These are phyloP conservation scores for Pseudomyrmex dendroicus DNA, from an alignment of 1,140 invertebrate species.

Conservation along the genomic window DNA sequence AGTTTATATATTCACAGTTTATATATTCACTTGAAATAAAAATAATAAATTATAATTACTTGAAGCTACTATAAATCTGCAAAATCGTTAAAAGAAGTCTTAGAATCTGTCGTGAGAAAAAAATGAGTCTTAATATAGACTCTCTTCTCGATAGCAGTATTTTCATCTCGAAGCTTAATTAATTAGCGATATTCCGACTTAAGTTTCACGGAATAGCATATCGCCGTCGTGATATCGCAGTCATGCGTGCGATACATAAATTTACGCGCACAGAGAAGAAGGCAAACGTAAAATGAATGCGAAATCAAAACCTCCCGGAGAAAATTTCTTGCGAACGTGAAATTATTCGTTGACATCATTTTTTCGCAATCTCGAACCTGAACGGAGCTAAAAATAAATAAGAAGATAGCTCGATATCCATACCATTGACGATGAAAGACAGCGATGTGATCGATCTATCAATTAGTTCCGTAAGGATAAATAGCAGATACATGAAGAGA, in stretches of 20 bases:
- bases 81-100: not conserved
- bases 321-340: not conserved
- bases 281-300: not conserved
- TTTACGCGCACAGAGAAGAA: not conserved
- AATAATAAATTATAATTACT: no score
- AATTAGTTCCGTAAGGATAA: constrained; percentile 53
- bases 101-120: not conserved
- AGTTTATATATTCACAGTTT: no score
- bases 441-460: constrained; percentile 46
- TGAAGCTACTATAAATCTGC: no score
- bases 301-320: no score
- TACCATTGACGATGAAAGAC: constrained; percentile 20
- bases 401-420: constrained; percentile 23
- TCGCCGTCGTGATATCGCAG: constrained; percentile 3
- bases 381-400: constrained; percentile 39
- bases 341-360: constrained; percentile 1
- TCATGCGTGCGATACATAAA: not conserved
- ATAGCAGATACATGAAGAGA: constrained; percentile 49
- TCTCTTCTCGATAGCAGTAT: not conserved
- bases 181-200: constrained; percentile 18
- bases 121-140: not conserved
- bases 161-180: constrained; percentile 14
- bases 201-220: not conserved
- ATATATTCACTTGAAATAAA: no score
- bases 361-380: not conserved